phyloP scores from a whole-genome alignment of 2,888 invertebrate species.

The Schizaphis graminum region DNA sequence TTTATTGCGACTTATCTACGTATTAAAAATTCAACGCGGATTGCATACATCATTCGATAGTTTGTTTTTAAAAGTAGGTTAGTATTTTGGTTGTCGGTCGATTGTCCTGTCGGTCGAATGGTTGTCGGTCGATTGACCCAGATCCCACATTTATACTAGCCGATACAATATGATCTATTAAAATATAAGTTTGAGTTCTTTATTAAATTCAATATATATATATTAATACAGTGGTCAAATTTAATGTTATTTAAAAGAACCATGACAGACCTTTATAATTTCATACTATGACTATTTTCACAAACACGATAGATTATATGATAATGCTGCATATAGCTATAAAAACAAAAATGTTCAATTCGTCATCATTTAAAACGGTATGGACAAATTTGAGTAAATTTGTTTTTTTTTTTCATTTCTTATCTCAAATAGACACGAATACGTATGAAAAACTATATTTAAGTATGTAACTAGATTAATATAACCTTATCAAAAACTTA shows the following conservation, averaged over 20 bases:
- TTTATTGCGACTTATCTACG: not conserved
- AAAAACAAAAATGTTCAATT: not conserved
- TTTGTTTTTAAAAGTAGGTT: not conserved
- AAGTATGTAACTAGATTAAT: not conserved
- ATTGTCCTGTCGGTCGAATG: too few relatives aligned
- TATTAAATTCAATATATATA: too few relatives aligned
- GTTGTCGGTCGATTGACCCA: too few relatives aligned
- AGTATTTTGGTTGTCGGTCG: too few relatives aligned
- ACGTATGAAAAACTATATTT: not conserved
- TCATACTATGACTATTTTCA: not conserved
- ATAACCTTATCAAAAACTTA: not conserved
- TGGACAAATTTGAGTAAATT: not conserved
- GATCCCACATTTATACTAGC: too few relatives aligned
- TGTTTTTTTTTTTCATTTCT: not conserved
- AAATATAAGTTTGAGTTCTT: not conserved
- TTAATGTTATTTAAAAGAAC: too few relatives aligned
- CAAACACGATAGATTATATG: not conserved
- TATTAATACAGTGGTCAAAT: too few relatives aligned
- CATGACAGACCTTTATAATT: not conserved
- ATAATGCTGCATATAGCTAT: not conserved
- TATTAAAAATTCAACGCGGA: not conserved
- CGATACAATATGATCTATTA: not conserved
- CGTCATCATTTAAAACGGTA: not conserved
- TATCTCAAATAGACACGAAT: not conserved
- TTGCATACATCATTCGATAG: not conserved